These are phyloP conservation scores for Cygnus olor DNA, from an alignment of 2,797 vertebrate genomes.

Conservation along the genomic window DNA sequence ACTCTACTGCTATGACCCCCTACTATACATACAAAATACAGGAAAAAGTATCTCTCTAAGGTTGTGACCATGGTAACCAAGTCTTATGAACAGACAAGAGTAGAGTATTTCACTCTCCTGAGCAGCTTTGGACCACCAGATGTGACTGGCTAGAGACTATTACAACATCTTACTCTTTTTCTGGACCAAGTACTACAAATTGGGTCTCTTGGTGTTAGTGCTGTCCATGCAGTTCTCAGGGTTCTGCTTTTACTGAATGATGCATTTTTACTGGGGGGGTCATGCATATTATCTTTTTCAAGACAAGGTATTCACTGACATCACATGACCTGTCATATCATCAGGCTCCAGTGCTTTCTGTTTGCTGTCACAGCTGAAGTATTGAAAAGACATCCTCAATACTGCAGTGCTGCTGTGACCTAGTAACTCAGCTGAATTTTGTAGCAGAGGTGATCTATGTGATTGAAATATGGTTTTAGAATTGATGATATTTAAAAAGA, in stretches of 20 bases:
- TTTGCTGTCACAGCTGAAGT: slow-evolving; percentile 3
- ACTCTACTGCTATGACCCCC: neutral
- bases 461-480: neutral
- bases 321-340: slow-evolving; percentile 23
- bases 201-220: neutral
- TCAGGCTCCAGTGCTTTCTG: slow-evolving; percentile 32
- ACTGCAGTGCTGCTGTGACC: neutral
- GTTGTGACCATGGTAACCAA: slow-evolving; percentile 71
- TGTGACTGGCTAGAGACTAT: neutral
- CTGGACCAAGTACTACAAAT: slow-evolving; percentile 50
- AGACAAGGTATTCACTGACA: neutral
- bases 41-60: slow-evolving; percentile 45
- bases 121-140: slow-evolving; percentile 47
- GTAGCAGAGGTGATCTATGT: neutral
- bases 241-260: neutral
- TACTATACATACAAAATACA: slow-evolving; percentile 37
- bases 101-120: slow-evolving; percentile 48
- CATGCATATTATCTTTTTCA: neutral
- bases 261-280: neutral
- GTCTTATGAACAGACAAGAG: slow-evolving; percentile 34
- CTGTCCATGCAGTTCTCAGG: neutral
- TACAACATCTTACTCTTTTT: slow-evolving; percentile 39
- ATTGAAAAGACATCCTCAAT: neutral
- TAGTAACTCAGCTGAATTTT: neutral
- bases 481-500: neutral